Evolutionary conservation across 2,797 vertebrate genomes (phyloP), one percentile per base, ranked within the genome.

Genomic region (Aselliscus stoliczkanus): DNA sequence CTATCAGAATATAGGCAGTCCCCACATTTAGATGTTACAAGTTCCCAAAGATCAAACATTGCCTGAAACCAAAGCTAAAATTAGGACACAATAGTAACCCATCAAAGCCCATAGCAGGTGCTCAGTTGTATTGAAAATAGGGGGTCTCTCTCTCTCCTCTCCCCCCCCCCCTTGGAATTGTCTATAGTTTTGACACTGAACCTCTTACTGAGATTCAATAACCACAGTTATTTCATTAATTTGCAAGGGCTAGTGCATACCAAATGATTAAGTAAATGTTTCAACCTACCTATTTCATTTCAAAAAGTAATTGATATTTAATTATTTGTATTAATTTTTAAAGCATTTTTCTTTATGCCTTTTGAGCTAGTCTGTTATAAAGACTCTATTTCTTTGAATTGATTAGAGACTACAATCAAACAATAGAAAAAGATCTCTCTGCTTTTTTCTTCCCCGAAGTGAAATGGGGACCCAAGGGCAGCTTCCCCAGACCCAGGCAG

Each of bases 271-370:
- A 73, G 14, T 42, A 56, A 56, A 67, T 88, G 69, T 79, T 91
- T 77, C 80, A 88, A 34, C 73, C 65, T 80, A 77, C 42, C 34
- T 80, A n/a, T 93, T 96, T 93, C 25, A 80, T 95, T 97, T 95
- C n/a, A 91, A 87, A 94, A 65, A 56, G 21, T 84, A 92, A 93
- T 83, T 90, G 92, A 56, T 52, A 67, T 90, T 67, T 83, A 83
- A 56, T 93, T 90, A 60, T 85, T 87, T 81, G n/a, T 84, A 13
- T 85, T 86, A 93, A 90, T 47, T 73, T 93, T 88, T 47, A 52
- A 67, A 94, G 70, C 75, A 60, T n/a, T 82, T 93, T 94, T 96
- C 42, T 93, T 17, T 85, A 27, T 37, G 25, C 3, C 21, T 44
- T 93, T 82, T 50, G 56, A 75, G 42, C 44, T 70, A 81, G 34